A percentile compares a stretch with the other conserved stretches of the same genome.
Conservation (phyloP, 1,140 invertebrate species). For the Drosophila parvula region DNA sequence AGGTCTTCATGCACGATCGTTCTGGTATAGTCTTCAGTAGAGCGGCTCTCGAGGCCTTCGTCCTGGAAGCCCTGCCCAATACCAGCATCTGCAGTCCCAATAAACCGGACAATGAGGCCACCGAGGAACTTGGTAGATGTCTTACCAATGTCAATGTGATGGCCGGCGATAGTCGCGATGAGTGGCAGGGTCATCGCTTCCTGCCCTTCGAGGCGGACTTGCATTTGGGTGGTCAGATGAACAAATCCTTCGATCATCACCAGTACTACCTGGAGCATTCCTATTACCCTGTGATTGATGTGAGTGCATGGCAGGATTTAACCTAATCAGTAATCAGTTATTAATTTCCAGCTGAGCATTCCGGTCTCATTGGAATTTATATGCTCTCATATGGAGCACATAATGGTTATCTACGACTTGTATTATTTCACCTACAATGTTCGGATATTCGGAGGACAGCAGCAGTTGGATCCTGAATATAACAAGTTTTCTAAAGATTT, state of each 20-base stretch:
- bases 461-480: not conserved
- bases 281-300: conserved; percentile 55
- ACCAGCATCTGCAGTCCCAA: conserved; percentile 38
- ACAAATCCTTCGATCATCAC: conserved; percentile 32
- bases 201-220: conserved; percentile 48
- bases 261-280: conserved; percentile 42
- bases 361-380: conserved; percentile 43
- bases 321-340: not conserved
- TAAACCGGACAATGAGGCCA: conserved; percentile 1
- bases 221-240: conserved; percentile 32
- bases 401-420: conserved; percentile 29
- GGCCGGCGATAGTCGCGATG: conserved; percentile 64
- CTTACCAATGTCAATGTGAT: conserved; percentile 56
- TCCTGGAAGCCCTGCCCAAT: conserved; percentile 45
- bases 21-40: conserved; percentile 54
- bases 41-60: conserved; percentile 48
- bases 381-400: conserved; percentile 23
- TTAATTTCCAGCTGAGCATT: conserved; percentile 25
- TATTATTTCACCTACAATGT: conserved; percentile 56
- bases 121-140: conserved; percentile 55
- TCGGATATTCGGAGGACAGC: conserved; percentile 46
- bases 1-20: conserved; percentile 49
- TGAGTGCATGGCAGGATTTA: conserved; percentile 5
- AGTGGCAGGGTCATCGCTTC: conserved; percentile 49
- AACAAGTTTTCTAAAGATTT: not conserved